Percentiles rank a stretch among this genome's conserved stretches.
These are phyloP conservation scores for Litocranius walleri DNA, from an alignment of 2,113 vertebrate genomes.

Conservation along the genomic window DNA sequence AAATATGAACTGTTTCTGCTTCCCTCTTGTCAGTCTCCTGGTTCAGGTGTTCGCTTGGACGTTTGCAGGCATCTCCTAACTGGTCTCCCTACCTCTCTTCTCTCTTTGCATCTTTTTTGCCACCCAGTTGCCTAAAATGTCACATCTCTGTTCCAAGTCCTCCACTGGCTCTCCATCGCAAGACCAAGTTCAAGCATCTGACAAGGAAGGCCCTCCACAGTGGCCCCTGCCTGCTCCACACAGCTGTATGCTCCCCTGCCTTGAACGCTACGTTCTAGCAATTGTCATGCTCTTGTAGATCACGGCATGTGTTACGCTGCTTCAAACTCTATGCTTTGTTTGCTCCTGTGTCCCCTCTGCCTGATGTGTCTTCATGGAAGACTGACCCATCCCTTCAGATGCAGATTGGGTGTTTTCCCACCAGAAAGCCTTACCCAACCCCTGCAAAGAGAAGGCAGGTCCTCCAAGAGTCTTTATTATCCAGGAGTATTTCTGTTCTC, in stretches of 20 bases:
- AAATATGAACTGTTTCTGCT: background rate
- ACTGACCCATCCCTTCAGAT: background rate
- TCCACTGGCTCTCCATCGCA: background rate
- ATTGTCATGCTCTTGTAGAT: background rate
- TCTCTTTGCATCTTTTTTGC: background rate
- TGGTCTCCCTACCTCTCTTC: background rate
- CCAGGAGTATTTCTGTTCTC: background rate
- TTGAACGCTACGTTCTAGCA: background rate
- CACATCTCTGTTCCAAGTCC: background rate
- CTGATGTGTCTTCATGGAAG: background rate
- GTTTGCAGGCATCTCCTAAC: background rate
- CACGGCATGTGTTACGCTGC: rapidly evolving
- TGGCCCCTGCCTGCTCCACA: background rate
- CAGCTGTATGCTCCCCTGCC: background rate
- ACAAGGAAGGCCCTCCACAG: background rate
- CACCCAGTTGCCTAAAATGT: background rate
- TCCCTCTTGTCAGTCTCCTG: background rate
- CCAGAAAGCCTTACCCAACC: background rate
- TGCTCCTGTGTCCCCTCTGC: background rate
- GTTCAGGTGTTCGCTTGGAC: background rate
- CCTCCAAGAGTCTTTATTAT: background rate
- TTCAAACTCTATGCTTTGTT: background rate
- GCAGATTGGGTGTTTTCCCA: too few relatives aligned
- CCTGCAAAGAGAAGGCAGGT: background rate
- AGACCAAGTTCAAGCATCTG: background rate